These are phyloP conservation scores for Parascotia fuliginaria DNA, from an alignment of 2,888 invertebrate genomes.

Conservation along the genomic window DNA sequence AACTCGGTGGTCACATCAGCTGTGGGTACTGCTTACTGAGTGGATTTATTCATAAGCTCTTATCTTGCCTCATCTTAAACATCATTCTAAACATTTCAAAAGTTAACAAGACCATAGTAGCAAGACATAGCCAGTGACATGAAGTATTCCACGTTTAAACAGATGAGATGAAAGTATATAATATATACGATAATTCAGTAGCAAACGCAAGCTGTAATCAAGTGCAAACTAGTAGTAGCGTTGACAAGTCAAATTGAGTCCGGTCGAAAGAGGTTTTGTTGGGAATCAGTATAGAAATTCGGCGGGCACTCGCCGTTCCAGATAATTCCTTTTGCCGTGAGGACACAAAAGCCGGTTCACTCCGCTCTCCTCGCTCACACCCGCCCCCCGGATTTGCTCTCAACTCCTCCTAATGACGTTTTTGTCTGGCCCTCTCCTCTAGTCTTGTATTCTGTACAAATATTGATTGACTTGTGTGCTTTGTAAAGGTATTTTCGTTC, in stretches of 20 bases:
- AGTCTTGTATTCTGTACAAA: constrained; percentile 51
- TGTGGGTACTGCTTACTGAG: too few species aligned
- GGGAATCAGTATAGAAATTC: constrained; percentile 50
- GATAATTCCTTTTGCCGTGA: constrained; percentile 54
- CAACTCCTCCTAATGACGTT: constrained; percentile 60
- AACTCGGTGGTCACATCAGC: too few species aligned
- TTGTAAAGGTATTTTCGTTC: constrained; percentile 30
- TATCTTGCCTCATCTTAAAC: too few species aligned
- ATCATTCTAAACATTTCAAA: too few species aligned
- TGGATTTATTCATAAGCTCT: too few species aligned
- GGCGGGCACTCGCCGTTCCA: constrained; percentile 43
- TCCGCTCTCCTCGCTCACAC: constrained; percentile 13
- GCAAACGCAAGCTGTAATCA: constrained; percentile 21
- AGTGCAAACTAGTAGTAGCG: constrained; percentile 41
- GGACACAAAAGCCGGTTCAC: constrained; percentile 52
- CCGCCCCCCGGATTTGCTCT: constrained; percentile 54
- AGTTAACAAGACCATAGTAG: too few species aligned
- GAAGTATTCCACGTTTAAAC: not conserved
- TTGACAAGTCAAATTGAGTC: constrained; percentile 42
- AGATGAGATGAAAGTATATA: not conserved
- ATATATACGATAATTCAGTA: not conserved
- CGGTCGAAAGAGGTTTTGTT: constrained; percentile 41
- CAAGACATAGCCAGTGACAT: too few species aligned
- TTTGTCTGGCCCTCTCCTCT: constrained; percentile 55
- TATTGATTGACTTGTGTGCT: constrained; percentile 56